Conservation (phyloP, 2,113 vertebrate species). For the Alosa alosa region DNA sequence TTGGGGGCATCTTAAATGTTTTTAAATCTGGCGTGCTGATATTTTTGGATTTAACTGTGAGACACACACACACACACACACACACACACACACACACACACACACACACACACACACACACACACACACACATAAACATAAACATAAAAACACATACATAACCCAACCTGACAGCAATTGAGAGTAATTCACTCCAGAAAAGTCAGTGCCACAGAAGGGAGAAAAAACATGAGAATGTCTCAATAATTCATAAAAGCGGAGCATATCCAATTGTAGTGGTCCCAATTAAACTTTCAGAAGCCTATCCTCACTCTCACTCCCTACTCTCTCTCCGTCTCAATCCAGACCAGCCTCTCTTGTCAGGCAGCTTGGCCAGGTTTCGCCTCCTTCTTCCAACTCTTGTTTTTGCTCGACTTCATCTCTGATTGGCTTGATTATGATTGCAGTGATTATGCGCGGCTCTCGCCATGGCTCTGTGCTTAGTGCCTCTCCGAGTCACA, state of each 20-base stretch:
- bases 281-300: slow-evolving; percentile 56
- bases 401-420: slow-evolving; percentile 32
- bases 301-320: slow-evolving; percentile 46
- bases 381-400: not conserved
- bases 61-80: not conserved
- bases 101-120: not conserved
- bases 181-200: slow-evolving; percentile 41
- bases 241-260: slow-evolving; percentile 65
- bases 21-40: not conserved
- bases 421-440: slow-evolving; percentile 66
- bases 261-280: slow-evolving; percentile 53
- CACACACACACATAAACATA: not conserved
- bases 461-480: slow-evolving; percentile 36
- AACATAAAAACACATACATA: slow-evolving; percentile 6
- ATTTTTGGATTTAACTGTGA: not conserved
- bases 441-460: slow-evolving; percentile 55
- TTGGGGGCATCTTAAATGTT: not conserved
- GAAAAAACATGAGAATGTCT: slow-evolving; percentile 38
- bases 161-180: slow-evolving; percentile 48
- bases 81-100: not conserved
- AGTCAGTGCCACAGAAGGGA: slow-evolving; percentile 51
- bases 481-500: not conserved
- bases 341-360: slow-evolving; percentile 25
- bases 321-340: not conserved
- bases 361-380: not conserved